Percentiles rank a stretch among this genome's conserved stretches.
Evolutionary conservation across 1,140 invertebrate species (phyloP).

Genomic region (Atta colombica): DNA sequence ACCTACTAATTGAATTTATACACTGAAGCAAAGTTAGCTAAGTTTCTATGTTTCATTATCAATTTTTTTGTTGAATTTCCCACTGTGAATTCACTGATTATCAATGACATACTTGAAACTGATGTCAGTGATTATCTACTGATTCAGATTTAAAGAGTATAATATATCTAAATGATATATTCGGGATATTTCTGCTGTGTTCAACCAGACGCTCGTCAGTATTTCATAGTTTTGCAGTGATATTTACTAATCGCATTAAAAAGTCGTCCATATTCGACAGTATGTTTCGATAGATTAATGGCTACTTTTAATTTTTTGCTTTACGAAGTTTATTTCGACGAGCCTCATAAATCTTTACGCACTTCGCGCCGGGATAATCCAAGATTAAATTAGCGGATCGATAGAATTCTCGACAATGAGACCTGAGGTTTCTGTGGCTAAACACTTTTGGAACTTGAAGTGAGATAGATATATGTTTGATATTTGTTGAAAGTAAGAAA

Average conservation of each 20-base stretch:
- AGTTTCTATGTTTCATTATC: too few relatives aligned
- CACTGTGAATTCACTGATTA: too few relatives aligned
- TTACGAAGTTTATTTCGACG: background rate
- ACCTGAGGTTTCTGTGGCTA: background rate
- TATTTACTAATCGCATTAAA: constrained; percentile 16
- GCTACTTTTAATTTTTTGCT: constrained; percentile 38
- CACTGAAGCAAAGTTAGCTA: too few relatives aligned
- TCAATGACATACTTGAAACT: too few relatives aligned
- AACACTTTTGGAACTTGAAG: too few relatives aligned
- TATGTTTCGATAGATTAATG: constrained; percentile 25
- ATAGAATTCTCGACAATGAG: constrained; percentile 27
- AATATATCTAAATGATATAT: background rate
- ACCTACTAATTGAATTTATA: too few relatives aligned
- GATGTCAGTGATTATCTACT: too few relatives aligned
- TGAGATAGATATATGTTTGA: too few relatives aligned
- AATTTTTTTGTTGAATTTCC: too few relatives aligned
- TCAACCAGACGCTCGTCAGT: background rate
- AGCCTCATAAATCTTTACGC: constrained; percentile 52
- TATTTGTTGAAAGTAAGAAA: too few relatives aligned
- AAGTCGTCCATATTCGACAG: background rate
- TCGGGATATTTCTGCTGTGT: background rate
- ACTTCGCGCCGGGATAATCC: constrained; percentile 23
- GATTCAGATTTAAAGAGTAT: too few relatives aligned
- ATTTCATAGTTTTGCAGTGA: background rate
- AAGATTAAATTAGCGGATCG: constrained; percentile 56